Base-by-base conservation (phyloP, 1,140 invertebrate genomes). In the Orussus abietinus region DNA sequence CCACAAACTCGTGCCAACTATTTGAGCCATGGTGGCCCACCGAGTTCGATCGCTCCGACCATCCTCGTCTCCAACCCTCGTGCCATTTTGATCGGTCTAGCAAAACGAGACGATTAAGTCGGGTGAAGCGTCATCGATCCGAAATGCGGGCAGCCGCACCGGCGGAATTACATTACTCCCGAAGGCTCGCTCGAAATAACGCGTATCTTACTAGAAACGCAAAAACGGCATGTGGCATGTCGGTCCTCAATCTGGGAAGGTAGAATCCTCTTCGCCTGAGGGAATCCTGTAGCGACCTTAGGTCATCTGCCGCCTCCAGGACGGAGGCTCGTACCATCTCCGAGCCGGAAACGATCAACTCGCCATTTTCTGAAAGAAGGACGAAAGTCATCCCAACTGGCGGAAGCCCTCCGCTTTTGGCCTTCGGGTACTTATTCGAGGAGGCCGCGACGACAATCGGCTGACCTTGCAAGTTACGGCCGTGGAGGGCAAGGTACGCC, bases 211-310 rank as follows among this genome's bases (percentile, higher is more conserved):
- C 59, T 40, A 55, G 33, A 38, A 64, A 69, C 2, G 62, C 64
- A 30, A 71, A 30, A 37, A 58, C 41, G 13, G 57, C 62, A 31
- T 73, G 66, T 13, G 70, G 67, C 33, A 67, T 49, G 22, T 62
- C 42, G 3, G 69, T 9, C 18, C 50, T 38, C 18, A 71, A 50
- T 4, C 59, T 53, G 4, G 56, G 57, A 38, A 53, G 36, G 31
- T 32, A 32, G 45, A 38, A 37, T 50, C 42, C 32, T 42, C 38
- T 17, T 39, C 35, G 5, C 31, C 25, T 19, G 43, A n/a, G n/a
- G n/a, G 34, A 10, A 38, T n/a, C 17, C 38, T 49, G 3, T 44
- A 41, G n/a, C 43, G 37, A 41, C 47, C 18, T 5, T 53, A 44
- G 12, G n/a, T n/a, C n/a, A n/a, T 17, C 25, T 41, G 62, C 44